Base-by-base conservation (phyloP, 2,797 vertebrate species). In the Nothura maculosa region DNA sequence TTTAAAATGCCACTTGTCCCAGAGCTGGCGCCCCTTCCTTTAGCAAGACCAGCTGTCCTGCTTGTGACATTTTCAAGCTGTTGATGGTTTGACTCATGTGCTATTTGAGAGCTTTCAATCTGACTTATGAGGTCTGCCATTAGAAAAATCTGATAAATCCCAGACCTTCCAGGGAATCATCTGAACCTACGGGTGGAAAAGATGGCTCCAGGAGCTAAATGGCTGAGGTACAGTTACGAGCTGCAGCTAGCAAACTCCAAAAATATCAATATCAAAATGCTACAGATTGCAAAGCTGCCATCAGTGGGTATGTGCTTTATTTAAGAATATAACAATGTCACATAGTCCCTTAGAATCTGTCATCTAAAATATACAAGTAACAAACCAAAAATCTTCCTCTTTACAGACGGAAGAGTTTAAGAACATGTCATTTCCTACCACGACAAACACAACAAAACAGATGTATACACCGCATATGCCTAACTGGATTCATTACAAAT, bases 71-170 rank as follows among this genome's bases (percentile, higher is more conserved):
- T 97, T 97, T 69, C 93, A 96, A 96, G 93, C 94, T 95, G 94
- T 89, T 84, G 81, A 92, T 94, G 87, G 90, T 95, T 93, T 96
- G 95, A 96, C 92, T 96, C 95, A 92, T 93, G 30, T 66, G 96
- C 92, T 94, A 96, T 95, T 93, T 89, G 91, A 97, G 96, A 87
- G 89, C 89, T 83, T 96, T 91, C 94, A 93, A 73, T 93, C 78
- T 96, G 96, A 97, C 95, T 95, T 90, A 97, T 74, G 88, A 96
- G 74, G 82, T 50, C 85, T 95, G 94, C 47, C 95, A 95, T 94
- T 79, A 96, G 68, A 96, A 97, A 97, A 97, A 97, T 96, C 82
- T 94, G 93, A 97, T 93, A 96, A 97, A 97, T 95, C 92, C 92
- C 91, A 94, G 91, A 90, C 91, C 96, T 97, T 97, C 94, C 92